Conservation (phyloP, 2,888 invertebrate species). For the Dromius quadrimaculatus region DNA sequence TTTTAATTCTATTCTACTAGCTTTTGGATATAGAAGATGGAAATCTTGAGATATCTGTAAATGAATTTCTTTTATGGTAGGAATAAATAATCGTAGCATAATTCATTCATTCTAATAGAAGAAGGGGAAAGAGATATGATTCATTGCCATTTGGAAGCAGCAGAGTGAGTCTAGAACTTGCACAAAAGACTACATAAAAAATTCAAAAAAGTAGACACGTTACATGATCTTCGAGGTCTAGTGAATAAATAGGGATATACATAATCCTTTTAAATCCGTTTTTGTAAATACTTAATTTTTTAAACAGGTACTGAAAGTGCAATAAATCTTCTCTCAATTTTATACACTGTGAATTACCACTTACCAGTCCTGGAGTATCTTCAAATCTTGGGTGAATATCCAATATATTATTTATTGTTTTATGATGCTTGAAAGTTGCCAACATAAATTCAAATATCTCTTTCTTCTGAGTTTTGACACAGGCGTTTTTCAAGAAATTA, state of each 20-base stretch:
- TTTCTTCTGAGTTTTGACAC: neutral
- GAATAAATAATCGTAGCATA: neutral
- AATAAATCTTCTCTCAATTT: neutral
- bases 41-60: neutral
- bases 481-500: neutral
- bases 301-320: too few species aligned
- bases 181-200: too few species aligned
- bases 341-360: neutral
- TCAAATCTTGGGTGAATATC: neutral
- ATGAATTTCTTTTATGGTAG: neutral
- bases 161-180: neutral
- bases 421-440: neutral
- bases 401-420: neutral
- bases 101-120: neutral
- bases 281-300: too few species aligned
- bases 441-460: neutral
- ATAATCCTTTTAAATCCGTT: too few species aligned
- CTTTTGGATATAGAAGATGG: neutral
- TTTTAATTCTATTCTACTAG: neutral
- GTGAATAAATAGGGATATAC: too few species aligned
- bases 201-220: too few species aligned
- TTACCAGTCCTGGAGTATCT: neutral
- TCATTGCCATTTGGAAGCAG: too few species aligned
- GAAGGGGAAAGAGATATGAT: too few species aligned
- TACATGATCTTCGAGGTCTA: too few species aligned